Evolutionary conservation across 2,797 vertebrate species (phyloP).

Genomic region (Rousettus madagascariensis): DNA sequence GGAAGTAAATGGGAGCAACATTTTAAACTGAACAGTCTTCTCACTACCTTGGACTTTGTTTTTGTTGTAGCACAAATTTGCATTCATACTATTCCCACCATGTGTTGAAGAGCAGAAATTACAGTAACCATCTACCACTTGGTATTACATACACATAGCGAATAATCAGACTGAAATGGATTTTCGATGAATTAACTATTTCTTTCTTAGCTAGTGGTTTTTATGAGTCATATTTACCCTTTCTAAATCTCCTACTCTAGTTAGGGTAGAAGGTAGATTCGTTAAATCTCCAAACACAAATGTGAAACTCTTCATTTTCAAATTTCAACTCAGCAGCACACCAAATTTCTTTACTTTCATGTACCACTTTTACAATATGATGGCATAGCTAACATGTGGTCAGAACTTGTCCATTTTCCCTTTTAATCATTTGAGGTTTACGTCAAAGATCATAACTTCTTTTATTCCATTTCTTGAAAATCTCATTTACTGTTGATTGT

Average conservation of each 20-base stretch:
- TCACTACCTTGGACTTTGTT: background rate
- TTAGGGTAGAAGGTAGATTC: background rate
- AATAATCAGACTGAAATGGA: background rate
- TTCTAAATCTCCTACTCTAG: background rate
- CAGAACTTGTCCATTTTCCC: slow-evolving; percentile 63
- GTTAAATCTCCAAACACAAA: background rate
- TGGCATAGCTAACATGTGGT: background rate
- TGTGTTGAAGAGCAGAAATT: background rate
- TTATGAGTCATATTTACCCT: background rate
- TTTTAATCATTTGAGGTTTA: slow-evolving; percentile 78
- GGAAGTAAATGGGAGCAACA: background rate
- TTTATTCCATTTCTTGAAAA: slow-evolving; percentile 79
- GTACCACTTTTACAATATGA: background rate
- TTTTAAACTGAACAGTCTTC: slow-evolving; percentile 62
- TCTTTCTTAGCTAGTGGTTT: background rate
- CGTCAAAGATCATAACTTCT: slow-evolving; percentile 75
- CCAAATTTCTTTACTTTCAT: background rate
- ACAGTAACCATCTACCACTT: background rate
- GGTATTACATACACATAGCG: background rate
- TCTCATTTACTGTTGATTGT: slow-evolving; percentile 79
- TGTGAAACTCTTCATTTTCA: background rate
- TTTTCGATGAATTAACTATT: background rate
- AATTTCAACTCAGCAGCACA: background rate
- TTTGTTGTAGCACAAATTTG: background rate
- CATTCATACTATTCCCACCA: background rate